These are phyloP conservation scores for Polypterus senegalus DNA, from an alignment of 2,113 vertebrate species.

Conservation along the genomic window DNA sequence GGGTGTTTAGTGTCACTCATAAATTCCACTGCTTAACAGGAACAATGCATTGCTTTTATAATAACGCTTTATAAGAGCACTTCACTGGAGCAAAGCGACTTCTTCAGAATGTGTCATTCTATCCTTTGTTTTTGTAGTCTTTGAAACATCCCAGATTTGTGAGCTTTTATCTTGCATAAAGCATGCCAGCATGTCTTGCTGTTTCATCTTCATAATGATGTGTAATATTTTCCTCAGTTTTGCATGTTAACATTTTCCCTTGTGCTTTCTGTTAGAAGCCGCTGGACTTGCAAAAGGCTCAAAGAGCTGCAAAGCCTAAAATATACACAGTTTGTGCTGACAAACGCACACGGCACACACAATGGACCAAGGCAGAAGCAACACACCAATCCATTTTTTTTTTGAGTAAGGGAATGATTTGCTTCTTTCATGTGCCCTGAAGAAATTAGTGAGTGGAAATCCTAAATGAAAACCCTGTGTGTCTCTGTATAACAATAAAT, in stretches of 20 bases:
- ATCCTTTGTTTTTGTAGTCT: no score
- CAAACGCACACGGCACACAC: conserved; percentile 19
- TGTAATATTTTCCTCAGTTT: conserved; percentile 21
- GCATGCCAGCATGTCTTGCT: neutral
- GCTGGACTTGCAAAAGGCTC: conserved; percentile 32
- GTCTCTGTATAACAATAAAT: neutral
- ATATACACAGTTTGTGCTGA: conserved; percentile 14
- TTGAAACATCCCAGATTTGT: no score
- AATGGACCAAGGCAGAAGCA: conserved; percentile 31
- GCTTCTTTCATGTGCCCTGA: conserved; percentile 9
- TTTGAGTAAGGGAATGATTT: conserved; percentile 22
- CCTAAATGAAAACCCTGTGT: neutral
- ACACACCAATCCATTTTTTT: conserved; percentile 21
- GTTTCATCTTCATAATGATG: conserved; percentile 27
- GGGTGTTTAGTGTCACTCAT: no score
- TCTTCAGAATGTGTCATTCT: no score
- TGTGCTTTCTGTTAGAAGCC: conserved; percentile 42
- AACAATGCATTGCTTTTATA: no score
- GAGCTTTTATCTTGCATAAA: neutral
- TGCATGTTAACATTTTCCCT: conserved; percentile 28
- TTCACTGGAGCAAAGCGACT: no score
- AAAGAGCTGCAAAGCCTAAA: conserved; percentile 12
- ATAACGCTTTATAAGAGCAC: no score
- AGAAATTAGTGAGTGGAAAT: conserved; percentile 25
- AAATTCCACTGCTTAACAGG: no score